phyloP scores from a whole-genome alignment of 2,888 invertebrate genomes.

The Isoperla grammatica region DNA sequence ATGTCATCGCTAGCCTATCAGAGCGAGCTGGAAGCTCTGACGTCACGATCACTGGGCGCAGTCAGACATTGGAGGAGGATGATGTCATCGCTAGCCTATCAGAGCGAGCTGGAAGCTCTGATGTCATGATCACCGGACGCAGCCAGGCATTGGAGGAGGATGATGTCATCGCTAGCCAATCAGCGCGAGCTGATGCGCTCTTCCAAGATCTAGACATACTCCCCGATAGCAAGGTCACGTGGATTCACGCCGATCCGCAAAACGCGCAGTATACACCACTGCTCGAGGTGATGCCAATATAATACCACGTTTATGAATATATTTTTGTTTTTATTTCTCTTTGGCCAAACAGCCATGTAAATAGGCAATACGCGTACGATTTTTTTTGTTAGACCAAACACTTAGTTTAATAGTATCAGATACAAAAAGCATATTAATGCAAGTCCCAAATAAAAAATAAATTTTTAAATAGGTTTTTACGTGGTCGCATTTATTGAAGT shows the following conservation, averaged over 20 bases:
- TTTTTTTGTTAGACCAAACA: no score
- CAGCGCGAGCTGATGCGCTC: background rate
- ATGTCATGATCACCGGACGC: background rate
- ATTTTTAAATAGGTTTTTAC: no score
- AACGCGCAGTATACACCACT: no score
- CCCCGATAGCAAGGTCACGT: slow-evolving; percentile 11
- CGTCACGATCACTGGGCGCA: background rate
- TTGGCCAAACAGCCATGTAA: no score
- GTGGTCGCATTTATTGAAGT: no score
- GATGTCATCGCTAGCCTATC: background rate
- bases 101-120: background rate
- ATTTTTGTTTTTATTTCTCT: no score
- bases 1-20: background rate
- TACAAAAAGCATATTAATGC: no score
- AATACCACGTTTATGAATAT: background rate
- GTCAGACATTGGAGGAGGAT: no score
- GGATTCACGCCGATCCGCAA: background rate
- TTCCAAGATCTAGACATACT: slow-evolving; percentile 10
- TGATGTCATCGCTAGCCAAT: background rate
- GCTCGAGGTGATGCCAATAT: background rate
- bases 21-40: background rate
- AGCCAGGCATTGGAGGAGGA: background rate
- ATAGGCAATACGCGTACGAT: no score
- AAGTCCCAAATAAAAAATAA: no score
- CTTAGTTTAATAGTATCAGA: no score